Evolutionary conservation across 2,888 invertebrate genomes (phyloP).

Genomic region (Dynastes maya): DNA sequence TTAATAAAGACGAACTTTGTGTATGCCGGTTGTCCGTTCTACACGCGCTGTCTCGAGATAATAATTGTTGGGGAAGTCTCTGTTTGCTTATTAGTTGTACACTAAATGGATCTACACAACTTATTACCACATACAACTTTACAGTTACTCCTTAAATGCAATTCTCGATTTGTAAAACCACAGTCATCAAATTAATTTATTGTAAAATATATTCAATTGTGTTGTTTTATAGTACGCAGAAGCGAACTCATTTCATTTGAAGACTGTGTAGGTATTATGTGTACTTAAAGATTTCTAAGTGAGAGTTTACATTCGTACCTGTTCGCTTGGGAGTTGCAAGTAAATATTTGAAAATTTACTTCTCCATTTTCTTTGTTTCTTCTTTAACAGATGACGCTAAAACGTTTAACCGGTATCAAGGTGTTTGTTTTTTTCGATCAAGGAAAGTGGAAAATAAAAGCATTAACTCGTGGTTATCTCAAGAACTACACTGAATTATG

Average conservation of each 20-base stretch:
- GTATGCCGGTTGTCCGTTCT: not conserved
- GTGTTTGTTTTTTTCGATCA: slow-evolving; percentile 2
- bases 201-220: slow-evolving; percentile 22
- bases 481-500: too few relatives aligned
- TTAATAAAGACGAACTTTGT: slow-evolving; percentile 34
- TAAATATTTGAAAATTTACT: slow-evolving; percentile 47
- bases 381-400: slow-evolving; percentile 8
- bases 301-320: slow-evolving; percentile 39
- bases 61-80: slow-evolving; percentile 18
- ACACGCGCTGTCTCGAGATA: slow-evolving; percentile 40
- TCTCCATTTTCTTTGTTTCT: slow-evolving; percentile 7
- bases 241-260: slow-evolving; percentile 32
- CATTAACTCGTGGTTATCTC: too few relatives aligned
- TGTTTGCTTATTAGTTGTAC: slow-evolving; percentile 16
- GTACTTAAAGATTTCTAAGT: slow-evolving; percentile 48
- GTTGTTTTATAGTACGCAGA: slow-evolving; percentile 16
- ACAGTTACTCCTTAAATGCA: too few relatives aligned
- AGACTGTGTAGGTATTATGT: slow-evolving; percentile 8
- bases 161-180: not conserved
- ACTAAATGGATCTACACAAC: not conserved
- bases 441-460: slow-evolving; percentile 4
- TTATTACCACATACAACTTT: too few relatives aligned
- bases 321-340: slow-evolving; percentile 28
- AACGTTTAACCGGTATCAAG: slow-evolving; percentile 13
- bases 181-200: slow-evolving; percentile 14